Base-by-base conservation (phyloP, 2,797 vertebrate genomes). In the Pangasius djambal region DNA sequence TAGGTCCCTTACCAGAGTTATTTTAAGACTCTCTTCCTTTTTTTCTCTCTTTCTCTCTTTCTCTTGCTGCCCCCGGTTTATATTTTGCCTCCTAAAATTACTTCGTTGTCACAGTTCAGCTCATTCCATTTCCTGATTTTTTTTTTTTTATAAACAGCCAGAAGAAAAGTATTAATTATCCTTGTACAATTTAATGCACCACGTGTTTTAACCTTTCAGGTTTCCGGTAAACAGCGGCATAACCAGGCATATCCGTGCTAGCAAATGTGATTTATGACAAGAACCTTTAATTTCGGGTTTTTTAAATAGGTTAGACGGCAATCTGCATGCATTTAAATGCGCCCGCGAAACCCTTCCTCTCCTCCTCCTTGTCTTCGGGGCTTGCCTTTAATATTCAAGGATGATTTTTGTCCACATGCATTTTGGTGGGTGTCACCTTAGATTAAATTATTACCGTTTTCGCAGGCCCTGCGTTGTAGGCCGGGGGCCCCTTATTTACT, bases 81-180 rank as follows among this genome's bases (percentile, higher is more conserved):
- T 96, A 84, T 91, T 92, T 91, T 94, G 93, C 95, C 94, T 95
- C 95, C 95, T 96, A 95, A 97, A 97, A 97, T 96, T 96, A 97
- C 97, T 95, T 93, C 95, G 94, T 96, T 97, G 97, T 97, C 97
- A 96, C 97, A 97, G 97, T 97, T 97, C 96, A 97, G 97, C 97
- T 93, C 96, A 97, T 97, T 97, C 95, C 96, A 97, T 98, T 98
- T 99, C 97, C 97, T 96, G 97, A 20, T 61, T 37, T 25, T 22
- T 79, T 98, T 97, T 97, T 97, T 97, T 96, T 96, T 96, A 98
- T 98, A 99, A 99, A 99, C 97, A 99, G 98, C 98, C 97, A 97
- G 97, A 97, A 98, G 98, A 98, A 97, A 98, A 98, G 97, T 99
- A 99, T 99, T 99, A 99, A 99, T 99, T 99, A 99, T 98, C 97